Evolutionary conservation across 2,888 invertebrate species (phyloP).

Genomic region (Drosophila suboccidentalis): DNA sequence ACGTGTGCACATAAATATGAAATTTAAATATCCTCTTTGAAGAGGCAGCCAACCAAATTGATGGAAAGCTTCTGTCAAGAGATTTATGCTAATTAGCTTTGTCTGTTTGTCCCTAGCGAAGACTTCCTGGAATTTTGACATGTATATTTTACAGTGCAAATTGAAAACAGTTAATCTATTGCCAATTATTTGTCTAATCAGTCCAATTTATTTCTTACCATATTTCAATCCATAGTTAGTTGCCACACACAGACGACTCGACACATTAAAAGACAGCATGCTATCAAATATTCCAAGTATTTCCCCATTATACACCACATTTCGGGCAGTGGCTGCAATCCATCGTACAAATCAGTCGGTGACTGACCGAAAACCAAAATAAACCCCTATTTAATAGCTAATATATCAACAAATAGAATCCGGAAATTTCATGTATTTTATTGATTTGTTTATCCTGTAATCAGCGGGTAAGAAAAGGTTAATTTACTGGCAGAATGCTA

Average conservation of each 20-base stretch:
- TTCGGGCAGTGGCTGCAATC: constrained; percentile 22
- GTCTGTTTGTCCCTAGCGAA: constrained; percentile 3
- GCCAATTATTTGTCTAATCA: constrained; percentile 15
- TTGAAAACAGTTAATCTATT: constrained; percentile 6
- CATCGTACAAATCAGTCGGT: constrained; percentile 20
- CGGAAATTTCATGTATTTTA: constrained; percentile 43
- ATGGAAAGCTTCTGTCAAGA: constrained; percentile 17
- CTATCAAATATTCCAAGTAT: constrained; percentile 17
- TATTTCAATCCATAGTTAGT: constrained; percentile 7
- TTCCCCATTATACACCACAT: constrained; percentile 6
- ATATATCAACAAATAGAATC: constrained; percentile 35
- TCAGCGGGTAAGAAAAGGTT: background rate
- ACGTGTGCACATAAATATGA: constrained; percentile 35
- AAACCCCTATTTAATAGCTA: constrained; percentile 37
- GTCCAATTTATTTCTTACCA: background rate
- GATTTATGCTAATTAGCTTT: constrained; percentile 40
- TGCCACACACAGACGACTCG: constrained; percentile 3
- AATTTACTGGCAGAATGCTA: too few species aligned
- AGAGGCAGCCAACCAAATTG: constrained; percentile 6
- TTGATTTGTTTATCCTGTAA: constrained; percentile 31
- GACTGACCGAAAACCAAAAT: constrained; percentile 23
- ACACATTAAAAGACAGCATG: constrained; percentile 13
- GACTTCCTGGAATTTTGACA: constrained; percentile 23
- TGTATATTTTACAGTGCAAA: constrained; percentile 12
- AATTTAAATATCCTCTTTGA: constrained; percentile 54